These are phyloP conservation scores for Folsomia manolachei DNA, from an alignment of 2,888 invertebrate species.

Conservation along the genomic window DNA sequence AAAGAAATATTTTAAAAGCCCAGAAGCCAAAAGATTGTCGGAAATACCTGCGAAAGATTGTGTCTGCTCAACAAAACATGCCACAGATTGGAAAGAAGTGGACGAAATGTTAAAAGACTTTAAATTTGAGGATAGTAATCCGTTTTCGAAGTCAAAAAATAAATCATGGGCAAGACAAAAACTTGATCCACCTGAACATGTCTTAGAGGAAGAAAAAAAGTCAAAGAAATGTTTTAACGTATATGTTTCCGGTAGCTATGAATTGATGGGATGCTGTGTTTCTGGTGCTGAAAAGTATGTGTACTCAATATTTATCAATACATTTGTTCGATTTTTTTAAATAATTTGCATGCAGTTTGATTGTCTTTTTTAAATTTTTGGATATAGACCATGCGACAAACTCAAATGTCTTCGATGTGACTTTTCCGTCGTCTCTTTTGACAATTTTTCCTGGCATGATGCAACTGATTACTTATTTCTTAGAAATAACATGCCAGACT, in stretches of 20 bases:
- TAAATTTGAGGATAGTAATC: slow-evolving; percentile 44
- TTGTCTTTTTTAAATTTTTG: no score
- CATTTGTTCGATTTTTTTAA: slow-evolving; percentile 6
- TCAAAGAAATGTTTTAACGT: slow-evolving; percentile 38
- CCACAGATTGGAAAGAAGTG: slow-evolving; percentile 47
- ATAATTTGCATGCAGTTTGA: slow-evolving; percentile 12
- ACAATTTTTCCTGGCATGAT: slow-evolving; percentile 45
- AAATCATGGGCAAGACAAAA: slow-evolving; percentile 40
- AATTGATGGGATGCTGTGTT: slow-evolving; percentile 38
- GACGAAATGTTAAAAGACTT: slow-evolving; percentile 47
- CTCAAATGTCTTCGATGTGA: slow-evolving; percentile 47
- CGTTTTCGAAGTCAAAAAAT: slow-evolving; percentile 43
- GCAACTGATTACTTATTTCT: slow-evolving; percentile 48
- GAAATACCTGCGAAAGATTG: slow-evolving; percentile 36
- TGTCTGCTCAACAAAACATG: slow-evolving; percentile 39
- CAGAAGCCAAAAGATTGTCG: slow-evolving; percentile 24
- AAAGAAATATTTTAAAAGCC: slow-evolving; percentile 33
- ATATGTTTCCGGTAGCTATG: slow-evolving; percentile 44
- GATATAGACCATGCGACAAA: slow-evolving; percentile 47
- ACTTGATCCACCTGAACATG: slow-evolving; percentile 5
- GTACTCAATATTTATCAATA: slow-evolving; percentile 1
- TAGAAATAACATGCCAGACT: slow-evolving; percentile 49
- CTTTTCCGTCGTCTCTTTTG: slow-evolving; percentile 41
- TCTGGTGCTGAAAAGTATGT: slow-evolving; percentile 43
- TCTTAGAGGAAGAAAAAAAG: neutral